These are phyloP conservation scores for Conopomorpha cramerella DNA, from an alignment of 1,140 invertebrate genomes.

Conservation along the genomic window DNA sequence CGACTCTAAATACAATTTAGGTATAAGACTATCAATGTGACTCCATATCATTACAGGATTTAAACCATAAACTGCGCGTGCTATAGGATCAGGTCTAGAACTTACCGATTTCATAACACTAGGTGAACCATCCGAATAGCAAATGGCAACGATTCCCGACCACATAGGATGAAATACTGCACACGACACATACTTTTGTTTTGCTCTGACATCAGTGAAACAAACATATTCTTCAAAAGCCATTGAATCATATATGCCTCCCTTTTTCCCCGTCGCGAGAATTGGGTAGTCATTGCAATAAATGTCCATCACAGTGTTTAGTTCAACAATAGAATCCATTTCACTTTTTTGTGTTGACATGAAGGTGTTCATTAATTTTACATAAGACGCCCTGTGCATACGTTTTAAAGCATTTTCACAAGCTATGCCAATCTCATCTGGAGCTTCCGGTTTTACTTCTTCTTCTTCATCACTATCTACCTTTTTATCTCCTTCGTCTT, in stretches of 20 bases:
- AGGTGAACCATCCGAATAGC: constrained; percentile 63
- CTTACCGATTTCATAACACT: constrained; percentile 36
- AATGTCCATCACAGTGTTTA: constrained; percentile 67
- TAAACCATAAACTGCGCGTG: constrained; percentile 56
- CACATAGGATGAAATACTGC: constrained; percentile 71
- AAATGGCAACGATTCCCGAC: constrained; percentile 67
- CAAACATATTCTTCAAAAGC: constrained; percentile 64
- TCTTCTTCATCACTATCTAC: constrained; percentile 26
- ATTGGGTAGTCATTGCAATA: constrained; percentile 67
- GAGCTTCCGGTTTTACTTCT: constrained; percentile 9
- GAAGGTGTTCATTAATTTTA: constrained; percentile 35
- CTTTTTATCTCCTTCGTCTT: constrained; percentile 11
- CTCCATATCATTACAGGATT: constrained; percentile 76
- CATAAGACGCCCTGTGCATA: constrained; percentile 35
- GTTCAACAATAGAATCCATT: constrained; percentile 47
- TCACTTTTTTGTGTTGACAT: constrained; percentile 17
- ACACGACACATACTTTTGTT: constrained; percentile 68
- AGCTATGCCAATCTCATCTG: constrained; percentile 29
- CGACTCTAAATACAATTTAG: constrained; percentile 71
- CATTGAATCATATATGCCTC: constrained; percentile 33
- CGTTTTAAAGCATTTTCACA: constrained; percentile 29
- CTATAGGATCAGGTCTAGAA: constrained; percentile 45
- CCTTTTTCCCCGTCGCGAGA: constrained; percentile 45
- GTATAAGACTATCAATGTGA: constrained; percentile 68
- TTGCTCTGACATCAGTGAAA: constrained; percentile 65